phyloP scores from a whole-genome alignment of 2,888 invertebrate species.

The Pegoplata infirma region DNA sequence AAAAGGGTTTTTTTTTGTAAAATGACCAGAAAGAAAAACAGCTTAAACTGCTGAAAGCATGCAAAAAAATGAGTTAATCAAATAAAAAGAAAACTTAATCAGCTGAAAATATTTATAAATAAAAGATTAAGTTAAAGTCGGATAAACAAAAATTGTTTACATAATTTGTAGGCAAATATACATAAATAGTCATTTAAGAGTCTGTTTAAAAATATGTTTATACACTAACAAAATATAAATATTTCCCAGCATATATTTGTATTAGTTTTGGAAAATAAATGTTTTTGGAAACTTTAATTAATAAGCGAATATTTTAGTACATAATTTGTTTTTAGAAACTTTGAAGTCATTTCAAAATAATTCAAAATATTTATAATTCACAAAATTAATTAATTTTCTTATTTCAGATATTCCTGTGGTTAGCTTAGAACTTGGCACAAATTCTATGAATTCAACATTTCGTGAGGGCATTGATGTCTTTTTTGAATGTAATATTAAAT shows the following conservation, averaged over 20 bases:
- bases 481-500: slow-evolving; percentile 93
- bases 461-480: slow-evolving; percentile 94
- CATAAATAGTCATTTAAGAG: too few species aligned
- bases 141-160: neutral
- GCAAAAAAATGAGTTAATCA: neutral
- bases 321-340: too few species aligned
- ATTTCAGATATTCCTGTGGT: slow-evolving; percentile 90
- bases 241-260: too few species aligned
- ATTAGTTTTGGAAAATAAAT: too few species aligned
- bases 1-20: slow-evolving; percentile 4
- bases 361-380: too few species aligned
- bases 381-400: neutral
- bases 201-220: too few species aligned
- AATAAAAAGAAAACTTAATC: slow-evolving; percentile 15
- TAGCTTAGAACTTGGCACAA: slow-evolving; percentile 89
- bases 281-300: too few species aligned
- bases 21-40: neutral
- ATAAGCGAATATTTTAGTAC: too few species aligned
- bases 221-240: too few species aligned
- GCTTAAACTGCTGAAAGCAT: neutral
- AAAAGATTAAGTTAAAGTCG: neutral
- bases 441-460: slow-evolving; percentile 86
- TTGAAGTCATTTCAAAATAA: too few species aligned
- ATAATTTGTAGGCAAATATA: too few species aligned
- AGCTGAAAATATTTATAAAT: slow-evolving; percentile 13